Conservation (phyloP, 2,113 vertebrate genomes). For the Callorhinus ursinus region DNA sequence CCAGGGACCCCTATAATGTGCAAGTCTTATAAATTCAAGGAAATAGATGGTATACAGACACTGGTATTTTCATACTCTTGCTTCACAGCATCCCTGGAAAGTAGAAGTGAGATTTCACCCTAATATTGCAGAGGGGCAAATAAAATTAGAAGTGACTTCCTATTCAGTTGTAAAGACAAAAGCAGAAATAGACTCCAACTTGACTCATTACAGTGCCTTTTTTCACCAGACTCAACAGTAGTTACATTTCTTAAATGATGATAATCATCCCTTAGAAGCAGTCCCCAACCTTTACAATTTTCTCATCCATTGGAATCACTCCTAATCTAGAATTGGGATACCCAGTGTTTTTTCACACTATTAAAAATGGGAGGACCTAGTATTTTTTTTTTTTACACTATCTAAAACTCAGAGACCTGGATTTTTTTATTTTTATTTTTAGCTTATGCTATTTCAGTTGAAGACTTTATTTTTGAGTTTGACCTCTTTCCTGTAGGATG, state of each 20-base stretch:
- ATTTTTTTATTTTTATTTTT: constrained; percentile 50
- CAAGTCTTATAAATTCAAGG: not conserved
- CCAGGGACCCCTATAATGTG: not conserved
- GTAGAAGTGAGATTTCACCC: constrained; percentile 54
- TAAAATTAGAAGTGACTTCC: constrained; percentile 56
- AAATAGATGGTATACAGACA: not conserved
- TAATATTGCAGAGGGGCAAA: not conserved
- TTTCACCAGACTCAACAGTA: not conserved
- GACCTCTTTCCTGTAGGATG: not conserved
- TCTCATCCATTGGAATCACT: not conserved
- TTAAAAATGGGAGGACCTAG: not conserved
- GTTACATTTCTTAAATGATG: constrained; percentile 13
- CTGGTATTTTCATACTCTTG: constrained; percentile 27
- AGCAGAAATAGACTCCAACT: constrained; percentile 37
- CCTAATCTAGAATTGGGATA: not conserved
- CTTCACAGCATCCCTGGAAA: constrained; percentile 41
- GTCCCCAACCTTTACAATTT: not conserved
- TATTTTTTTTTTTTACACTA: not conserved
- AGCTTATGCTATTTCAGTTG: not conserved
- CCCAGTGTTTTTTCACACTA: not conserved
- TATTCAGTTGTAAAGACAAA: constrained; percentile 43
- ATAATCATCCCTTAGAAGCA: not conserved
- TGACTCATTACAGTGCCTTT: not conserved
- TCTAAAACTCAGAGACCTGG: not conserved
- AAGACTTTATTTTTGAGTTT: constrained; percentile 14